Evolutionary conservation across 2,113 vertebrate species (phyloP), one percentile per base, ranked within the genome.

Genomic region (Phylloscopus trochilus): DNA sequence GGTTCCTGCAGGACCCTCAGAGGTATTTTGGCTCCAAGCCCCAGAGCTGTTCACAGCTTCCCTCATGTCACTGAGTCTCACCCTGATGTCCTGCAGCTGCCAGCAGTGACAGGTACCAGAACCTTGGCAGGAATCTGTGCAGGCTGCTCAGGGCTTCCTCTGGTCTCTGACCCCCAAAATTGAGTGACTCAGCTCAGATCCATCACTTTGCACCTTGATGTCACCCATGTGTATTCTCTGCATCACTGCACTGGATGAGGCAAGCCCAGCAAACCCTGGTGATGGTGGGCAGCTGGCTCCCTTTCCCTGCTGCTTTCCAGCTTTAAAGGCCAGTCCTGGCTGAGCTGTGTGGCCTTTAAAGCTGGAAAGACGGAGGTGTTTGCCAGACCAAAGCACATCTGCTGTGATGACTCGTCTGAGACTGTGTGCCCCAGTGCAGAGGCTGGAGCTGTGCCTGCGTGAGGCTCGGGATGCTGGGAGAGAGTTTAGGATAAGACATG

Each of bases 351-450:
- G 58, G 68, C 75, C 3, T 87, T 78, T 70, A 11, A 75, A 73
- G 52, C 52, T 95, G 92, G 86, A 84, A 84, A 68, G 47, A 68
- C 0, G 0, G 72, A 86, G 66, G 9, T 7, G 28, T 89, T 91
- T 88, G 68, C 73, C 90, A 70, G 70, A 78, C 92, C 78, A 41
- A 74, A 92, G 85, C 90, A 62, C 64, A 93, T 87, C 79, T 90
- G 51, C 72, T 81, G 66, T 5, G 3, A 44, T 91, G 92, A 75
- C 73, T 94, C 8, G 44, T 74, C 68, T 87, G 89, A 69, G 68
- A 66, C 53, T 1, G 0, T 77, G 83, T 79, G 83, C 67, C 74
- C 82, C 79, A 14, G 69, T 33, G 79, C 75, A 69, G 93, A 33
- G 88, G 51, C 83, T 92, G 95, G 80, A 94, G 52, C 75, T 6